Evolutionary conservation across 2,797 vertebrate species (phyloP).

Genomic region (Mionectes olivaceus): DNA sequence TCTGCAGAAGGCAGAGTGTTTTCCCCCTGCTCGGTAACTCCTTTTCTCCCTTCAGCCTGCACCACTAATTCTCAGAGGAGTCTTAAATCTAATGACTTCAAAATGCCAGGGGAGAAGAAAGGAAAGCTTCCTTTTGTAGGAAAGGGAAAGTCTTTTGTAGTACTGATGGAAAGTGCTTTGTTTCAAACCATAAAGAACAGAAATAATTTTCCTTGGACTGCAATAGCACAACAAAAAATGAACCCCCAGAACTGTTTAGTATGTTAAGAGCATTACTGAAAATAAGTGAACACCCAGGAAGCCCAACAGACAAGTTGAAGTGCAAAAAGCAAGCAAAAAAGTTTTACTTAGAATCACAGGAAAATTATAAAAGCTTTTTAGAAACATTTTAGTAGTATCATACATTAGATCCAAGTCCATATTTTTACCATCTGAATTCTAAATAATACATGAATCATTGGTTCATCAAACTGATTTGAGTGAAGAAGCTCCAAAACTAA

Average conservation of each 20-base stretch:
- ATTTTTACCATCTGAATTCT: not conserved
- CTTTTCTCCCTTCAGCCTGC: not conserved
- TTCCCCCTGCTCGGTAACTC: not conserved
- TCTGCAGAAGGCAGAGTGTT: not conserved
- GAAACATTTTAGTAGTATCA: not conserved
- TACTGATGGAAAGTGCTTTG: not conserved
- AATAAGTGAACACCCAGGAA: not conserved
- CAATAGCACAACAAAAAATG: not conserved
- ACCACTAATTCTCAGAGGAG: not conserved
- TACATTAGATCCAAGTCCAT: not conserved
- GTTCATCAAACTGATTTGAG: not conserved
- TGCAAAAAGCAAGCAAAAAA: not conserved
- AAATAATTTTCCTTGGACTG: not conserved
- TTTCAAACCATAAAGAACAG: not conserved
- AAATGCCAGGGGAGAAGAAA: not conserved
- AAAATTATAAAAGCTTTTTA: not conserved
- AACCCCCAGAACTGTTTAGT: not conserved
- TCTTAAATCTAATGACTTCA: not conserved
- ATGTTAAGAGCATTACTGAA: not conserved
- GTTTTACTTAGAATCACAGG: not conserved
- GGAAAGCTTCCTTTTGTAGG: not conserved
- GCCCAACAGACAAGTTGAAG: not conserved
- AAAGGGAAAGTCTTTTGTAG: not conserved
- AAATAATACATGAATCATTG: not conserved
- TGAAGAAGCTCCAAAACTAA: not conserved